Conservation (phyloP, 2,888 invertebrate genomes). For the Marasmarcha lunaedactyla region DNA sequence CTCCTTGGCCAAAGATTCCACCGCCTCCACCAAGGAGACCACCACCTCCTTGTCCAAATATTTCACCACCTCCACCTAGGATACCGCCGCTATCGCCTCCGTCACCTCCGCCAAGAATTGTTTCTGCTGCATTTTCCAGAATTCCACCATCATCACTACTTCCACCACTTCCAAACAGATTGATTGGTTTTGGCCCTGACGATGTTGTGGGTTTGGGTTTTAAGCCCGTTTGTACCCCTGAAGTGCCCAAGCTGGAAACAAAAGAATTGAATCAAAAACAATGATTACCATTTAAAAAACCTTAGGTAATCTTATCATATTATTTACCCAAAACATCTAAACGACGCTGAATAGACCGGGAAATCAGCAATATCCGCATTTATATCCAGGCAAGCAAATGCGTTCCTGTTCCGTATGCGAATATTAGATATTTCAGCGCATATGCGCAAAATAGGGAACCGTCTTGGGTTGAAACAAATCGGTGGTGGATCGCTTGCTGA, state of each 20-base stretch:
- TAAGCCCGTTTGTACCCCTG: constrained; percentile 53
- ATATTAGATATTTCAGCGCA: constrained; percentile 85
- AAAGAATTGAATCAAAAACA: background rate
- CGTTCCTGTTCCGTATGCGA: constrained; percentile 81
- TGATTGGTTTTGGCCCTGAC: constrained; percentile 48
- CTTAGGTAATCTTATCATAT: background rate
- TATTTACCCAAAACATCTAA: constrained; percentile 60
- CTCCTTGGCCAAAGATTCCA: constrained; percentile 15
- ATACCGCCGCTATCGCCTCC: constrained; percentile 18
- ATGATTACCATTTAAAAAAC: background rate
- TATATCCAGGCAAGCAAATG: constrained; percentile 82
- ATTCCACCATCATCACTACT: constrained; percentile 32
- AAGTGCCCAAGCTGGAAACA: constrained; percentile 43
- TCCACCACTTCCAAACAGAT: constrained; percentile 38
- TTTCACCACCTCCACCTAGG: constrained; percentile 9
- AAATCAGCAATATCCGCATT: constrained; percentile 75
- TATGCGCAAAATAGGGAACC: constrained; percentile 75
- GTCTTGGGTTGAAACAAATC: constrained; percentile 77
- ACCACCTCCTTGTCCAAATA: constrained; percentile 16
- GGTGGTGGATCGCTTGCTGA: constrained; percentile 81
- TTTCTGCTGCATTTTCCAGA: constrained; percentile 32
- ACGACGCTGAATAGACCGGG: constrained; percentile 67
- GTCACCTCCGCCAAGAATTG: constrained; percentile 24
- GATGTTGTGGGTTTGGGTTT: constrained; percentile 49
- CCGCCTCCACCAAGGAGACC: constrained; percentile 25